phyloP scores from a whole-genome alignment of 2,113 vertebrate species.

The Dipodomys stephensi region DNA sequence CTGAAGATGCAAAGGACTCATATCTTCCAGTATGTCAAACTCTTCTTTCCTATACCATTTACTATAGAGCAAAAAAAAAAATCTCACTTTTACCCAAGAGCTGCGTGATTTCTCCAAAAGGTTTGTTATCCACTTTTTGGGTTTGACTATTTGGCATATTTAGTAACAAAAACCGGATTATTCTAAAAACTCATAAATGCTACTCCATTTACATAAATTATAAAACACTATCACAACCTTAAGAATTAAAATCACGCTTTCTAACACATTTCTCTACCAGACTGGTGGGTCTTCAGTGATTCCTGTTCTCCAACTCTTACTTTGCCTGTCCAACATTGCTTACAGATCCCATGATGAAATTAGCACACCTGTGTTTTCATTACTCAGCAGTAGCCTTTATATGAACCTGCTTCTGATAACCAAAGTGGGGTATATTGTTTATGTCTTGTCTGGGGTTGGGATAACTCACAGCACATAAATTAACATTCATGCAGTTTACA shows the following conservation, averaged over 20 bases:
- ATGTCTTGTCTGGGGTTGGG: background rate
- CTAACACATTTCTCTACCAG: background rate
- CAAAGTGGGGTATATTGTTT: background rate
- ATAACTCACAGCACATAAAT: background rate
- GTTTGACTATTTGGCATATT: background rate
- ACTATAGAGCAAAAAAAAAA: background rate
- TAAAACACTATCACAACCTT: background rate
- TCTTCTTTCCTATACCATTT: background rate
- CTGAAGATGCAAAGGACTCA: constrained; percentile 10
- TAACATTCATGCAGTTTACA: background rate
- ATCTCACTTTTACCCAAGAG: constrained; percentile 30
- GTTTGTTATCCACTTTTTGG: background rate
- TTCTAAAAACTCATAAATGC: constrained; percentile 1
- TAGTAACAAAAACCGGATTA: background rate
- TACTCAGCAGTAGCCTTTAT: background rate
- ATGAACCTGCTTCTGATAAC: background rate
- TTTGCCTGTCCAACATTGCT: background rate
- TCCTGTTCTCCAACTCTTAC: background rate
- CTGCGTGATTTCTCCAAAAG: constrained; percentile 16
- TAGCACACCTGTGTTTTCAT: background rate
- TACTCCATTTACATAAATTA: background rate
- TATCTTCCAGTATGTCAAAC: constrained; percentile 9
- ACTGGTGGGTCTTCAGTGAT: background rate
- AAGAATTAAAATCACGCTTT: constrained; percentile 5
- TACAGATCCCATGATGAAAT: background rate